Conservation (phyloP, 2,797 vertebrate genomes). For the Anomalospiza imberbis region DNA sequence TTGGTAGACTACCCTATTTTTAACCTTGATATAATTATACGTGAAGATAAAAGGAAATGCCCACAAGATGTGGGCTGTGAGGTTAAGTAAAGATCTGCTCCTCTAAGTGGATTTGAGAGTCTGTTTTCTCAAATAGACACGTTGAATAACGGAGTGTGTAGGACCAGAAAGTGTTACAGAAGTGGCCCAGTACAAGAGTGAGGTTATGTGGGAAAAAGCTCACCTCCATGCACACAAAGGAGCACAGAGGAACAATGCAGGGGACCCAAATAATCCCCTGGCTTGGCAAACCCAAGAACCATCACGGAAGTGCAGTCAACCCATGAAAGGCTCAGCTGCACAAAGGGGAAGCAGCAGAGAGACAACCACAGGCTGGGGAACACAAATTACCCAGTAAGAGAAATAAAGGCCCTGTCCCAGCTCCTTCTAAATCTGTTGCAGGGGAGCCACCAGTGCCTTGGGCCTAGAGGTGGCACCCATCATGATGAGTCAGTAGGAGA, state of each 20-base stretch:
- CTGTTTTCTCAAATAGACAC: not conserved
- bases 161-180: not conserved
- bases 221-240: not conserved
- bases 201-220: not conserved
- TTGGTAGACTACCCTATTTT: not conserved
- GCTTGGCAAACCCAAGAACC: not conserved
- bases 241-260: not conserved
- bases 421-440: not conserved
- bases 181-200: not conserved
- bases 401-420: not conserved
- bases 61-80: not conserved
- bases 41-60: not conserved
- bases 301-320: not conserved
- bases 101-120: not conserved
- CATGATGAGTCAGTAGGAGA: not conserved
- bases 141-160: not conserved
- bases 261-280: not conserved
- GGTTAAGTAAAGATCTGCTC: not conserved
- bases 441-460: not conserved
- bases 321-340: not conserved
- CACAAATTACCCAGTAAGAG: not conserved
- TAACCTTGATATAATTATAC: not conserved
- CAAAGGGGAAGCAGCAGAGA: not conserved
- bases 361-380: not conserved
- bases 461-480: not conserved